These are phyloP conservation scores for Kuschelorhynchus macadamiae DNA, from an alignment of 2,888 invertebrate genomes.

Conservation along the genomic window DNA sequence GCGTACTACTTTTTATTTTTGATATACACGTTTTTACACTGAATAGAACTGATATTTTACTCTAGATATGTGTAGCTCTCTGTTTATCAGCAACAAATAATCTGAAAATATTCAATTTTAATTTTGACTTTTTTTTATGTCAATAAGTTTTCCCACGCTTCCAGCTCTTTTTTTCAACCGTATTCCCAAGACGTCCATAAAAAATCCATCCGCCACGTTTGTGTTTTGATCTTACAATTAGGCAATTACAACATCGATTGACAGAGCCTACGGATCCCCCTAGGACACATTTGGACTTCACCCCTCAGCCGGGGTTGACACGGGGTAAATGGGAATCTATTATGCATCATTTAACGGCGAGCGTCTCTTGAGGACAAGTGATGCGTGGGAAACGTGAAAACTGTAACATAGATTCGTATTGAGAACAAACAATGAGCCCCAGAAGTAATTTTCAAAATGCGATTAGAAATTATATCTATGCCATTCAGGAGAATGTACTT, in stretches of 20 bases:
- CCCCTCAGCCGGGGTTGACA: slow-evolving; percentile 27
- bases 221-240: slow-evolving; percentile 59
- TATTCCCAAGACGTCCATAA: slow-evolving; percentile 56
- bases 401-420: too few species aligned
- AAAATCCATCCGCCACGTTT: slow-evolving; percentile 56
- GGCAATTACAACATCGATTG: slow-evolving; percentile 56
- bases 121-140: too few species aligned
- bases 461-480: too few species aligned
- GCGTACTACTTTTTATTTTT: too few species aligned
- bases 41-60: too few species aligned
- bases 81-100: too few species aligned
- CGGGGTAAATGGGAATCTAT: slow-evolving; percentile 36
- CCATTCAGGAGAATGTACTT: too few species aligned
- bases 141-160: slow-evolving; percentile 26
- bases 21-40: too few species aligned
- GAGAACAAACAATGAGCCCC: too few species aligned
- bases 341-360: slow-evolving; percentile 46
- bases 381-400: slow-evolving; percentile 41
- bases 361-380: slow-evolving; percentile 26
- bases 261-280: slow-evolving; percentile 32
- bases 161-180: not conserved
- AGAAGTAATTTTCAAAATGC: too few species aligned
- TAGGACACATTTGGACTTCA: slow-evolving; percentile 44
- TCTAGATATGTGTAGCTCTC: too few species aligned
- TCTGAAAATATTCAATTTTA: too few species aligned